These are phyloP conservation scores for Drosophila auraria DNA, from an alignment of 1,140 invertebrate genomes.

Conservation along the genomic window DNA sequence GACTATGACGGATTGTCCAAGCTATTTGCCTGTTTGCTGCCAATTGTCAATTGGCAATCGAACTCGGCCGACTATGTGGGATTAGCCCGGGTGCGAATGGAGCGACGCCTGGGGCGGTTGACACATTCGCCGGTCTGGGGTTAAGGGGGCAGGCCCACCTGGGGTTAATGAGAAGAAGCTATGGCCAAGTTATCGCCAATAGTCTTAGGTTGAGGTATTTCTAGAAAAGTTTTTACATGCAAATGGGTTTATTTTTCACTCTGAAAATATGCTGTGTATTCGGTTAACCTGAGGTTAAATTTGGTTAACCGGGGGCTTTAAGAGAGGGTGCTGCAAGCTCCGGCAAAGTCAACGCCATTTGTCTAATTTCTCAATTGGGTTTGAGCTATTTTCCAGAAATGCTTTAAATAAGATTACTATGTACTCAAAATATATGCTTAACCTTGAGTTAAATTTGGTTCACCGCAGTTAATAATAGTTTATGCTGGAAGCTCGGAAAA, in stretches of 20 bases:
- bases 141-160: background rate
- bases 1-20: conserved; percentile 32
- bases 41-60: conserved; percentile 38
- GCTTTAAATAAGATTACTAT: background rate
- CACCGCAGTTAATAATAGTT: no score
- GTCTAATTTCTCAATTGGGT: no score
- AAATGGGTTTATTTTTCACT: background rate
- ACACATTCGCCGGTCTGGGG: background rate
- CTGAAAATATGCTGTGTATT: background rate
- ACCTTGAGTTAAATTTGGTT: background rate
- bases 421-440: background rate
- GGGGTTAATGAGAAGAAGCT: conserved; percentile 13
- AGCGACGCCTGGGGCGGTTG: conserved; percentile 12
- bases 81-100: conserved; percentile 30
- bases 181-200: background rate
- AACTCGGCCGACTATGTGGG: conserved; percentile 7
- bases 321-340: background rate
- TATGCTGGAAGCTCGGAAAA: no score
- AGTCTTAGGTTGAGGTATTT: background rate
- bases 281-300: background rate
- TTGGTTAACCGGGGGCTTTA: background rate
- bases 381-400: background rate
- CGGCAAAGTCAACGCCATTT: background rate
- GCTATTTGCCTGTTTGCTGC: conserved; percentile 37
- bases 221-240: background rate